Conservation (phyloP, 2,797 vertebrate genomes). For the Carcharodon carcharias region DNA sequence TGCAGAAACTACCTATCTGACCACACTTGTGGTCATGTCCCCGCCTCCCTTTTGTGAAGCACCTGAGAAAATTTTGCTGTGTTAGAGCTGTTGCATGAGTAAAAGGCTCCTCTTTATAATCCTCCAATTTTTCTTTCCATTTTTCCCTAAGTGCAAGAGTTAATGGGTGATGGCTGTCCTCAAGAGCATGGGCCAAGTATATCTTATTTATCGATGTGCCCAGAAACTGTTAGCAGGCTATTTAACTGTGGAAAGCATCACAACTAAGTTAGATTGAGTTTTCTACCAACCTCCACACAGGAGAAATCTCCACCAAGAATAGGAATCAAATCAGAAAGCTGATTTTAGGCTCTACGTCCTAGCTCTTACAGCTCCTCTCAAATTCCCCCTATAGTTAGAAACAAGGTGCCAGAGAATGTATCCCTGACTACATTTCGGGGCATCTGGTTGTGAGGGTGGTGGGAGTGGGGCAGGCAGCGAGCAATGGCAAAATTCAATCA, state of each 20-base stretch:
- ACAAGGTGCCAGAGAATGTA: neutral
- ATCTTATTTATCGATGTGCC: neutral
- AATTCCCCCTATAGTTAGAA: neutral
- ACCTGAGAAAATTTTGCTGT: neutral
- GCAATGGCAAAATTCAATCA: neutral
- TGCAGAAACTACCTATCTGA: neutral
- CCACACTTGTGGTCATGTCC: neutral
- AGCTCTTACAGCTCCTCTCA: no score
- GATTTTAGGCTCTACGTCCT: neutral
- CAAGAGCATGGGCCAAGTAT: neutral
- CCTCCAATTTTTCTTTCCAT: neutral
- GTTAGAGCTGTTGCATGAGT: neutral
- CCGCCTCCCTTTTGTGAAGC: neutral
- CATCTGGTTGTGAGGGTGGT: neutral
- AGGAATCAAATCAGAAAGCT: neutral
- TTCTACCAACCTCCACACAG: neutral
- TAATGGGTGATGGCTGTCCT: neutral
- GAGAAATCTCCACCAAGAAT: neutral
- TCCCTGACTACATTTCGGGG: neutral
- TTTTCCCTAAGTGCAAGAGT: neutral
- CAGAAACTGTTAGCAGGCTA: neutral
- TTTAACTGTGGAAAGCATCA: neutral
- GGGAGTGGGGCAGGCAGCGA: no score
- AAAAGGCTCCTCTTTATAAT: neutral
- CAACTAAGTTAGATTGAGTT: no score